A percentile compares a stretch with the other conserved stretches of the same genome.
phyloP scores from a whole-genome alignment of 64 coral and sea anemone genomes.

The Astreopora myriophthalma region DNA sequence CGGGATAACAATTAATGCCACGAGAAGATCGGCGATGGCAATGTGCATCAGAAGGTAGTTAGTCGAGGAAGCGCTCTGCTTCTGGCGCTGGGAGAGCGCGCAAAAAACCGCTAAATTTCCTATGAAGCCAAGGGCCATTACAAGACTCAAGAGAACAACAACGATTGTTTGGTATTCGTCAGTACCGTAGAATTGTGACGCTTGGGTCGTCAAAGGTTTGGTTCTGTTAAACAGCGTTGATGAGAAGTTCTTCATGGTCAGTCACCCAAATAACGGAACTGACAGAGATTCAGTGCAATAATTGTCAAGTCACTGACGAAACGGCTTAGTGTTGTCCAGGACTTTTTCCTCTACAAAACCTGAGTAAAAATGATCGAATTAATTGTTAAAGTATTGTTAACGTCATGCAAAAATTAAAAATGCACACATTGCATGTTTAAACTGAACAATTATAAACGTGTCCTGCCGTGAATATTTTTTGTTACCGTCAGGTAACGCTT shows the following conservation, averaged over 20 bases:
- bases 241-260: background rate
- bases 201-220: background rate
- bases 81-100: conserved; percentile 29
- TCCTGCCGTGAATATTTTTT: too few relatives aligned
- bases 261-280: too few relatives aligned
- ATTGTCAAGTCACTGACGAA: background rate
- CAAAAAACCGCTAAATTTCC: conserved; percentile 3
- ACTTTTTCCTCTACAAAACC: background rate
- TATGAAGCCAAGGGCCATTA: conserved; percentile 14
- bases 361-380: background rate
- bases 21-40: conserved; percentile 71
- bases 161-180: background rate
- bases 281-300: background rate
- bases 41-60: conserved; percentile 91
- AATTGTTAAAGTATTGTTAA: background rate
- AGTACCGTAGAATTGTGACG: background rate
- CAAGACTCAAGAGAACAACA: background rate
- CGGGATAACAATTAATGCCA: conserved; percentile 58
- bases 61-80: conserved; percentile 44
- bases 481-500: too few relatives aligned
- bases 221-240: background rate
- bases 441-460: too few relatives aligned
- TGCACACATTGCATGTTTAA: background rate
- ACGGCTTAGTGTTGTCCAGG: background rate
- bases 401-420: background rate